Base-by-base conservation (phyloP, 2,797 vertebrate genomes). In the Arnoldichthys spilopterus region DNA sequence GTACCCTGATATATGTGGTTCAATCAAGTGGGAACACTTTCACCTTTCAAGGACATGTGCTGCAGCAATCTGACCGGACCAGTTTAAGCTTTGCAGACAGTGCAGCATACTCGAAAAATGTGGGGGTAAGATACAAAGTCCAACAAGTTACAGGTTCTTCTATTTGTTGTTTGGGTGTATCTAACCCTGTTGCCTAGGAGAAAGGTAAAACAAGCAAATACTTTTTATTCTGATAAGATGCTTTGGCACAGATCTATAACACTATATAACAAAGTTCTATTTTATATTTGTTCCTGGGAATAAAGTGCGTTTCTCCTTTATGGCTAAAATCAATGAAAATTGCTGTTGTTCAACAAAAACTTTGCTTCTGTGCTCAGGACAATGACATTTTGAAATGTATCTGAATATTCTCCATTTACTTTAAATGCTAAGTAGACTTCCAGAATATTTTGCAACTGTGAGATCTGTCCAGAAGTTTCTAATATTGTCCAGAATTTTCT, bases 1-100 rank as follows among this genome's bases (percentile, higher is more conserved):
- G 64, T 74, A 56, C 22, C 16, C n/a, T 49, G 32, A 45, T 67
- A 43, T 66, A n/a, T 47, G 58, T 76, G 34, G 53, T 59, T 58
- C 62, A 18, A 4, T 69, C 67, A 68, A 70, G 69, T 61, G 72
- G 69, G 81, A 74, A 78, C 72, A 75, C 24, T 37, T 26, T 76
- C 58, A 59, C 74, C 67, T 66, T 66, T 76, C 67, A 58, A 82
- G 77, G 81, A 79, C 72, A 79, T 49, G 28, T 61, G 45, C 28
- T 40, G 8, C 4, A 75, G 45, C 61, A 64, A 63, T 45, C 73
- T 66, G 22, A 51, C 67, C 15, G 49, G 51, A 80, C 40, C 26
- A 34, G 12, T 70, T 45, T 37, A 51, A 61, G 34, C 47, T 28
- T 67, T 67, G n/a, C 40, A 66, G 62, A 66, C 62, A 47, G 12